These are phyloP conservation scores for Lepisosteus oculatus DNA, from an alignment of 2,113 vertebrate genomes.

Conservation along the genomic window DNA sequence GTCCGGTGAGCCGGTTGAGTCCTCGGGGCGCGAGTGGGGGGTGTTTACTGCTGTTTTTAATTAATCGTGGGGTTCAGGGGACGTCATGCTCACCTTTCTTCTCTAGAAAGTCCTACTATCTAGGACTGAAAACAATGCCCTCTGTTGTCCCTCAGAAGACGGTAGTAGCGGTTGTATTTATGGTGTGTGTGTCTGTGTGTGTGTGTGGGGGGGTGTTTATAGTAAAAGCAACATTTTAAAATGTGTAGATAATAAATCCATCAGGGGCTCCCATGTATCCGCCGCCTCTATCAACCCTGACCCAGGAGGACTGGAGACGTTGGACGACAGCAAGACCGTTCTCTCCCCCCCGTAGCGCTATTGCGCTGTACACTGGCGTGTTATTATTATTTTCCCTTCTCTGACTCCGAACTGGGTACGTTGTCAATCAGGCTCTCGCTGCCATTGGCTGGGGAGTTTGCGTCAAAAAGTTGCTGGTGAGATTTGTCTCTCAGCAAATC, in stretches of 20 bases:
- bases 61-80: too few species aligned
- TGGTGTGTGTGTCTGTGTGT: too few species aligned
- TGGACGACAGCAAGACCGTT: constrained; percentile 8
- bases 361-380: constrained; percentile 29
- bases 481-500: constrained; percentile 89
- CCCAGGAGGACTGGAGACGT: background rate
- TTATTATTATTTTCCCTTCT: constrained; percentile 72
- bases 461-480: constrained; percentile 97
- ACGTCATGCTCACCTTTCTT: too few species aligned
- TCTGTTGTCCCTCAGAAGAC: too few species aligned
- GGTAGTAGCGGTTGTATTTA: too few species aligned
- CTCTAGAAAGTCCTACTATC: too few species aligned
- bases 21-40: too few species aligned
- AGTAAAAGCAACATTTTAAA: too few species aligned
- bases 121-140: too few species aligned
- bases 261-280: constrained; percentile 5
- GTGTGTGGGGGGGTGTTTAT: too few species aligned
- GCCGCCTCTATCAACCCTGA: constrained; percentile 9
- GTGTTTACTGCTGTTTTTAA: too few species aligned
- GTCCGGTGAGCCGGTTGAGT: too few species aligned
- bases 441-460: constrained; percentile 96
- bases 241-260: background rate
- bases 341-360: constrained; percentile 3
- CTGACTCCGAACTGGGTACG: constrained; percentile 74
- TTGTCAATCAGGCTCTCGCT: constrained; percentile 83